Evolutionary conservation across 2,113 vertebrate species (phyloP), one percentile per base, ranked within the genome.

Genomic region (Scomber scombrus): DNA sequence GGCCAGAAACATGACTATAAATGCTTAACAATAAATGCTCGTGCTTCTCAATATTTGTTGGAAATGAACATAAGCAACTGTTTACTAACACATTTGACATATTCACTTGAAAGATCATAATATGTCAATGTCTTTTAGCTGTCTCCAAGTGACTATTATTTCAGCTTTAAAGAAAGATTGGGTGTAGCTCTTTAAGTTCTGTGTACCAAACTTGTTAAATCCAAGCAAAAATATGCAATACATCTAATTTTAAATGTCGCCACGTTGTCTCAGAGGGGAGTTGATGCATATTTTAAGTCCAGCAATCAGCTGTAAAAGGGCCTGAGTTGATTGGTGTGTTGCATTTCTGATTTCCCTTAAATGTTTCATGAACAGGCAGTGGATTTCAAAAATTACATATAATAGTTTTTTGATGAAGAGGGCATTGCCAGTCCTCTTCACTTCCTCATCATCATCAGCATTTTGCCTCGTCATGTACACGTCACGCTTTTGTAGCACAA

Each of bases 321-420:
- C 40, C 47, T 6, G 11, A 40, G 63, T 50, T 77, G 55, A 76
- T 61, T 68, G 40, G 26, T 67, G 21, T 56, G 19, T 34, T 65
- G 55, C 69, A 49, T 21, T 64, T 65, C 57, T 75, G 65, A 51
- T 82, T 77, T 49, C 16, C 23, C 50, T 46, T 21, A 56, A 73
- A 67, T 47, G 40, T 77, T 79, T 60, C 49, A n/a, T 19, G 15
- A 26, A 5, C 54, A 67, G 40, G 5, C 45, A 16, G 21, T n/a
- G 63, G 61, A 68, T 80, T 51, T 58, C 45, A 77, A 9, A 60
- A 73, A 78, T 81, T 15, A 68, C 40, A 61, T 21, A 23, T 60
- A 68, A 75, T 68, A 46, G 51, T 46, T 49, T 49, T 69, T 78
- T 75, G 75, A 77, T 71, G 45, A 73, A 84, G 51, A 64, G 46